These are phyloP conservation scores for Syngnathus floridae DNA, from an alignment of 2,113 vertebrate genomes.

Conservation along the genomic window DNA sequence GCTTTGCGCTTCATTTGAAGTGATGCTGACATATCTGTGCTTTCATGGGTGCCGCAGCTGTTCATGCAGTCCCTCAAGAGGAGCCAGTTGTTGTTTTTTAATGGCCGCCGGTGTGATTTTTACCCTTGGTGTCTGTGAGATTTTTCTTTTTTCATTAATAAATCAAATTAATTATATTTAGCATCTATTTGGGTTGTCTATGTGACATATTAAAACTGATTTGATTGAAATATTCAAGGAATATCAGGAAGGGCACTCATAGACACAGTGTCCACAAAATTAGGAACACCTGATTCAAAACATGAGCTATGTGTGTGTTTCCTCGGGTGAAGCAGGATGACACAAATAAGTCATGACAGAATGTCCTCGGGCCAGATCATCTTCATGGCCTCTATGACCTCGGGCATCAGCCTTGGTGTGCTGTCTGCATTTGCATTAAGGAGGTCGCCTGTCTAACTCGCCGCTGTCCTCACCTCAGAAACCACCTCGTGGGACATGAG, in stretches of 20 bases:
- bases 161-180: too few relatives aligned
- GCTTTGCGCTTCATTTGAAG: conserved; percentile 5
- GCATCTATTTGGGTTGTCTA: too few relatives aligned
- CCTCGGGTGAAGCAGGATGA: background rate
- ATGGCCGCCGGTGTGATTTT: background rate
- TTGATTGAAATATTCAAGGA: too few relatives aligned
- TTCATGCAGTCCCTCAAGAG: background rate
- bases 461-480: conserved; percentile 81
- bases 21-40: conserved; percentile 20
- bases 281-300: background rate
- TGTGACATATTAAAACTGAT: too few relatives aligned
- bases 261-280: too few relatives aligned
- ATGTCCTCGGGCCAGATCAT: background rate
- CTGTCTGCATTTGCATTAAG: background rate
- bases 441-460: background rate
- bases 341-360: background rate
- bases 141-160: background rate
- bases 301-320: background rate
- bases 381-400: background rate
- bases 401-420: background rate
- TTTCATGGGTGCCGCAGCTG: conserved; percentile 5
- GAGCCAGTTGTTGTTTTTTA: background rate
- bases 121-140: background rate
- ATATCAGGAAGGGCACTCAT: too few relatives aligned
- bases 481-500: conserved; percentile 99